These are phyloP conservation scores for Eupithecia centaureata DNA, from an alignment of 2,888 invertebrate species.

Conservation along the genomic window DNA sequence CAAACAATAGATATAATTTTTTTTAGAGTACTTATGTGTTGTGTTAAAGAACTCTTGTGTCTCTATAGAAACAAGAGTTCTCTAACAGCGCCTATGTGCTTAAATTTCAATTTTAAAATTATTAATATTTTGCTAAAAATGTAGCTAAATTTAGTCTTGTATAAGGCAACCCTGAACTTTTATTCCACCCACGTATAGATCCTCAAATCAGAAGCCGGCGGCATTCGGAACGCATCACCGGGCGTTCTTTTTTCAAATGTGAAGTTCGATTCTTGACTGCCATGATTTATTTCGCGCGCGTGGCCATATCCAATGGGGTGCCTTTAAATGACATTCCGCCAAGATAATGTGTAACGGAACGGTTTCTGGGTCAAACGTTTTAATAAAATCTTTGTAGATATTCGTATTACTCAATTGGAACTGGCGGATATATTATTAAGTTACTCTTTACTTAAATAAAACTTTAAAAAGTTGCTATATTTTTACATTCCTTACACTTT, in stretches of 20 bases:
- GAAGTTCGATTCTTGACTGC: conserved; percentile 47
- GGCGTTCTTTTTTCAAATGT: conserved; percentile 51
- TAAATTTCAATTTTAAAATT: background rate
- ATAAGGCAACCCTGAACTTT: conserved; percentile 19
- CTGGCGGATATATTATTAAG: background rate
- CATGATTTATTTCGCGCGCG: conserved; percentile 46
- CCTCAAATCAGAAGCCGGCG: conserved; percentile 50
- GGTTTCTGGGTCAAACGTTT: conserved; percentile 17
- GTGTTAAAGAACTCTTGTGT: too few species aligned
- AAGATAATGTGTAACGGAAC: conserved; percentile 17
- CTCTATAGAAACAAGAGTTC: too few species aligned
- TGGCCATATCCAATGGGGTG: conserved; percentile 39
- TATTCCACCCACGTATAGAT: conserved; percentile 49
- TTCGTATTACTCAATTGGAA: background rate
- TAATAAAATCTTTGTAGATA: conserved; percentile 11
- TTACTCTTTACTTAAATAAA: too few species aligned
- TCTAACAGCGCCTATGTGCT: too few species aligned
- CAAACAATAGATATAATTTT: too few species aligned
- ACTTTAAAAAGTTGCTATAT: too few species aligned
- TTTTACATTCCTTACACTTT: too few species aligned
- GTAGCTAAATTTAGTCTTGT: background rate
- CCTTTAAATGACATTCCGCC: conserved; percentile 37
- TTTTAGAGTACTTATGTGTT: too few species aligned
- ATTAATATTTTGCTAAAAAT: background rate
- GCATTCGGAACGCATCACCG: conserved; percentile 56